A percentile compares a stretch with the other conserved stretches of the same genome.
Evolutionary conservation across 2,797 vertebrate genomes (phyloP).

Genomic region (Bradypus variegatus): DNA sequence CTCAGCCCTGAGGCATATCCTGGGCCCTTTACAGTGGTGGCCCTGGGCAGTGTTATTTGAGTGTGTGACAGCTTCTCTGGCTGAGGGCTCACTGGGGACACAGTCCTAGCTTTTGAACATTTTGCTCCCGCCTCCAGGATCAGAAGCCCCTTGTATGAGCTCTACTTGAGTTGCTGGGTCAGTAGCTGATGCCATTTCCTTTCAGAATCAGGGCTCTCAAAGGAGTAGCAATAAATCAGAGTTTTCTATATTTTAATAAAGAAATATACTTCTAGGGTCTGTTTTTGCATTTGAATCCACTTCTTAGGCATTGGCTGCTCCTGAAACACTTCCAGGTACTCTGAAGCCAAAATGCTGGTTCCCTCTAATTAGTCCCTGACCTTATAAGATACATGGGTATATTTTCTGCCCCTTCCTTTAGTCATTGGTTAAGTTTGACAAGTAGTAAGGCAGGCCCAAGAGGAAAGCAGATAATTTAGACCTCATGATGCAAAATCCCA

Average conservation of each 20-base stretch:
- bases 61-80: not conserved
- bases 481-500: not conserved
- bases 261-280: not conserved
- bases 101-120: not conserved
- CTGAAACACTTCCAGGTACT: not conserved
- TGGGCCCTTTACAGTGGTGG: not conserved
- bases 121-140: not conserved
- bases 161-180: not conserved
- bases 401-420: not conserved
- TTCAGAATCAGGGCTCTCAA: not conserved
- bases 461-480: not conserved
- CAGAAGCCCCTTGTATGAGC: not conserved
- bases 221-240: not conserved
- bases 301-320: not conserved
- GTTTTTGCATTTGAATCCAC: not conserved
- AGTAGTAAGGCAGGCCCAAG: not conserved
- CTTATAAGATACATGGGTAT: not conserved
- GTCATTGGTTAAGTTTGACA: not conserved
- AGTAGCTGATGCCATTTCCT: not conserved
- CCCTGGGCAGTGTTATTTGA: not conserved
- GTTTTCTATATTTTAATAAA: constrained; percentile 9
- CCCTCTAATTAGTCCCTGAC: not conserved
- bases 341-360: not conserved
- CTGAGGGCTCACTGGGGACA: not conserved
- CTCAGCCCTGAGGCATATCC: not conserved